A percentile compares a stretch with the other conserved stretches of the same genome.
phyloP scores from a whole-genome alignment of 2,888 invertebrate genomes.

The Tetragnatha montana region DNA sequence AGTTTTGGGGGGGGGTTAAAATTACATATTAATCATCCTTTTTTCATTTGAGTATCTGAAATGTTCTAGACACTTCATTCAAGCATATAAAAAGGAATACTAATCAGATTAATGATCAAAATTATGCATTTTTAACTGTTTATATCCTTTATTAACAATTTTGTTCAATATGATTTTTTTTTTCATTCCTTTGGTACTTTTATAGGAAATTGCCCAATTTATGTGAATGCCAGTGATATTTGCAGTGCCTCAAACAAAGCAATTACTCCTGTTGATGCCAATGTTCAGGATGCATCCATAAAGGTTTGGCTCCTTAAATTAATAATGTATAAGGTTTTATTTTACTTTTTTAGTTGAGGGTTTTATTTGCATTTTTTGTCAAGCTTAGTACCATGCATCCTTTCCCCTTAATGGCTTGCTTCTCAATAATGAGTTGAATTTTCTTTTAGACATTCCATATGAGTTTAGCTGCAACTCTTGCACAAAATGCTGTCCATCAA shows the following conservation, averaged over 20 bases:
- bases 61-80: too few species aligned
- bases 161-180: not conserved
- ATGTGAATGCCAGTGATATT: conserved; percentile 63
- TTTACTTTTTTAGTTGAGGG: not conserved
- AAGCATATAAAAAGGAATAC: too few species aligned
- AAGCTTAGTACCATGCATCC: not conserved
- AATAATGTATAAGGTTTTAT: not conserved
- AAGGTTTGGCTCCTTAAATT: conserved; percentile 23
- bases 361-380: not conserved
- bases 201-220: conserved; percentile 55
- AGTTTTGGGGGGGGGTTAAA: too few species aligned
- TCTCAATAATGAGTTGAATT: not conserved
- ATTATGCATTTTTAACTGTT: not conserved
- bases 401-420: not conserved
- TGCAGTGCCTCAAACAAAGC: conserved; percentile 65
- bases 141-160: not conserved
- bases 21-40: too few species aligned
- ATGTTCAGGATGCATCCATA: conserved; percentile 31
- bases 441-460: conserved; percentile 60
- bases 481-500: conserved; percentile 66
- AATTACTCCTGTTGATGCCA: conserved; percentile 33
- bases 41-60: too few species aligned
- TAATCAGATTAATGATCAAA: not conserved
- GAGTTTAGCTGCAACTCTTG: conserved; percentile 64
- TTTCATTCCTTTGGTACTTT: not conserved